These are phyloP conservation scores for Stenichneumon culpator DNA, from an alignment of 2,888 invertebrate species.

Conservation along the genomic window DNA sequence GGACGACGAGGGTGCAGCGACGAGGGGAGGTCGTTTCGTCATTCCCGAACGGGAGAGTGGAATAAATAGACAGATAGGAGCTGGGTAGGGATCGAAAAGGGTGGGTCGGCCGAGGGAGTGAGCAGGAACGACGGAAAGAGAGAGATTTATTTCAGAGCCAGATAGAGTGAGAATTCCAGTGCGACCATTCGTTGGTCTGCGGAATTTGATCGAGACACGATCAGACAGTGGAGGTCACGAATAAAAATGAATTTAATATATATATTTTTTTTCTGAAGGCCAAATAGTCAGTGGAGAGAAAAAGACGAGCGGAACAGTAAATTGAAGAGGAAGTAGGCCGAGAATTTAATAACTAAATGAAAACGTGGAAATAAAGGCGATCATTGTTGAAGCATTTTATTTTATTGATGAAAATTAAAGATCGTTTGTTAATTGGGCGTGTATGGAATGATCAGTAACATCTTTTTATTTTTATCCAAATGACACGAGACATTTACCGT, in stretches of 20 bases:
- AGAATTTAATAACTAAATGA: conserved; percentile 22
- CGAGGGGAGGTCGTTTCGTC: conserved; percentile 64
- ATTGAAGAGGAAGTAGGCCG: not conserved
- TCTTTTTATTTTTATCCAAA: not conserved
- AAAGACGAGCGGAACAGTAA: not conserved
- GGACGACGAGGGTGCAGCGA: conserved; percentile 59
- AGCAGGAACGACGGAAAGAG: conserved; percentile 34
- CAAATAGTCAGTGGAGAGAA: conserved; percentile 10
- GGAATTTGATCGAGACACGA: conserved; percentile 66
- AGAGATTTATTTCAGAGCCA: conserved; percentile 35
- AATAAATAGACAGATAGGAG: conserved; percentile 53
- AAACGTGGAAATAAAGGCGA: conserved; percentile 12
- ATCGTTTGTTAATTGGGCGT: conserved; percentile 13
- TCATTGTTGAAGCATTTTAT: conserved; percentile 9
- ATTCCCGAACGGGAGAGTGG: conserved; percentile 54
- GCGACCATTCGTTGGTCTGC: conserved; percentile 64
- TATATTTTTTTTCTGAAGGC: conserved; percentile 2
- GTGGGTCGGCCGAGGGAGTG: conserved; percentile 7
- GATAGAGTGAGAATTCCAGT: conserved; percentile 61
- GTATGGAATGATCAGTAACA: not conserved
- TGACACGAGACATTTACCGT: not conserved
- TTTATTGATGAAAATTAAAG: conserved; percentile 12
- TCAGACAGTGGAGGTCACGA: conserved; percentile 59
- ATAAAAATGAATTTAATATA: conserved; percentile 63
- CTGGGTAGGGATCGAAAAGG: conserved; percentile 28